These are phyloP conservation scores for Hormaphis cornu DNA, from an alignment of 1,140 invertebrate species.

Conservation along the genomic window DNA sequence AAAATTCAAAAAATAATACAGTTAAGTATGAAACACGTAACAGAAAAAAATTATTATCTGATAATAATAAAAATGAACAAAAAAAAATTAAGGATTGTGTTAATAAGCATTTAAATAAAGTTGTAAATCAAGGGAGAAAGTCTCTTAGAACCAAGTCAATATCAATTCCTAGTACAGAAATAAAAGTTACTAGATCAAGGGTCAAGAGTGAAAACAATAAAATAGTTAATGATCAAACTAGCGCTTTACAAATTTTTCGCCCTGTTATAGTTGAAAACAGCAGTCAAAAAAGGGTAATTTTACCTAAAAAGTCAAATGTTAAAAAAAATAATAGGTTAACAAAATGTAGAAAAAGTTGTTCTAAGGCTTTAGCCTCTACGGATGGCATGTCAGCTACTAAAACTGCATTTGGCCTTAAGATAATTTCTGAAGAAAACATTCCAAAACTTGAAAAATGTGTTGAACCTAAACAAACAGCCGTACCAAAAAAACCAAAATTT, in stretches of 20 bases:
- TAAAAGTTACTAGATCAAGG: not conserved
- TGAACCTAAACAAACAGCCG: not conserved
- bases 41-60: no score
- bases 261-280: not conserved
- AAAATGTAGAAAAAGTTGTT: slow-evolving; percentile 1
- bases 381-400: not conserved
- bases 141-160: not conserved
- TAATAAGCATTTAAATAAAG: not conserved
- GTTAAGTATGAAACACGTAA: no score
- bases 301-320: not conserved
- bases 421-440: slow-evolving; percentile 7
- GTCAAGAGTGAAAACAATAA: not conserved
- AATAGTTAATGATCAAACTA: not conserved
- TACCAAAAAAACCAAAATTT: slow-evolving; percentile 3
- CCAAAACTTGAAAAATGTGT: not conserved
- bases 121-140: not conserved
- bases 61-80: no score
- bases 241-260: slow-evolving; percentile 1
- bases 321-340: not conserved
- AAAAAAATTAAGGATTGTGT: not conserved
- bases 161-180: not conserved
- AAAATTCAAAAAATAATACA: no score
- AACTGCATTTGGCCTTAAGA: not conserved
- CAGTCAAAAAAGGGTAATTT: not conserved
- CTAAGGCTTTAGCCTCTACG: not conserved